Base-by-base conservation (phyloP, 2,888 invertebrate genomes). In the Mythimna pallens region DNA sequence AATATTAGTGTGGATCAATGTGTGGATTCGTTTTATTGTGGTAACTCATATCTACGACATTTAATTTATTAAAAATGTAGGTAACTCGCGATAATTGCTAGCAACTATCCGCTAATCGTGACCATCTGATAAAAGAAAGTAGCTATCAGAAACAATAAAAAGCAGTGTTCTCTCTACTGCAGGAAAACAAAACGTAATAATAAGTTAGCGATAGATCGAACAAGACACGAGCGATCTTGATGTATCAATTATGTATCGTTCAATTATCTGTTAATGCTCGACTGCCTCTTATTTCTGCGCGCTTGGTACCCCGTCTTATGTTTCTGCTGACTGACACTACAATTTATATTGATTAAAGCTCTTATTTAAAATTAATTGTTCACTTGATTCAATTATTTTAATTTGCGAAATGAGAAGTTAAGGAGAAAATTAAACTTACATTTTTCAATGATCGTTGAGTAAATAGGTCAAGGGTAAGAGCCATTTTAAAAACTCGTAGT, bases 181-280 rank as follows among this genome's bases (percentile, higher is more conserved):
- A 74, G 30, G 20, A 54, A 73, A 80, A 74, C 52, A 43, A 17
- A 65, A 65, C 34, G 50, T 75, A 55, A 25, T 52, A 64, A 40
- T 50, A 77, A 70, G 17, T 34, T 52, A 61, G 52, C 68, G 43
- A 70, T 54, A 36, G 58, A 81, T 76, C 63, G 76, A 57, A 76
- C 70, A 76, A n/a, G 63, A 76, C 70, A 76, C 22, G 63, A 57
- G 66, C 70, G 1, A 70, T 81, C 76, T 70, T 67, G n/a, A n/a
- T n/a, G 66, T 76, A 62, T 80, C 76, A 80, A 80, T 79, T 58
- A 81, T 64, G 81, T 75, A 66, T 70, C 59, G 59, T 64, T 81
- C 52, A 70, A 76, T 65, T 81, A 81, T 79, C 77, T 70, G 25
- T 52, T 78, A 76, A 76, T 76, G 64, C 59, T 67, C 40, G 10